phyloP scores from a whole-genome alignment of 1,140 invertebrate genomes.

The Dendrolimus kikuchii region DNA sequence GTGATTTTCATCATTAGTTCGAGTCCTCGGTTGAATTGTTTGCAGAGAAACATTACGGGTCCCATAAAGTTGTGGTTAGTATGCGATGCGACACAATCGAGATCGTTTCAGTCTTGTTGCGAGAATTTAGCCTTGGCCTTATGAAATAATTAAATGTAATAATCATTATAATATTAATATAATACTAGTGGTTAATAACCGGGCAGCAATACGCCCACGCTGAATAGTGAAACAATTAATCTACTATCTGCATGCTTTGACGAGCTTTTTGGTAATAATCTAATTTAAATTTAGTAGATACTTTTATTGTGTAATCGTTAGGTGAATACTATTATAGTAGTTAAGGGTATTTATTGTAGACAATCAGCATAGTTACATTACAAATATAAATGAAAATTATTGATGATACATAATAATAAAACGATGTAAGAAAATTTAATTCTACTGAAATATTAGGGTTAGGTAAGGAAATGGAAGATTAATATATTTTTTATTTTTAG shows the following conservation, averaged over 20 bases:
- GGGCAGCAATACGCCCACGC: constrained; percentile 53
- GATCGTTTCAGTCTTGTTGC: constrained; percentile 60
- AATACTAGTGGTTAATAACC: constrained; percentile 42
- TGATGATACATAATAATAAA: constrained; percentile 61
- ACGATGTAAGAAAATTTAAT: constrained; percentile 56
- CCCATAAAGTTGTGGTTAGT: constrained; percentile 18
- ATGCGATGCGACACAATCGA: constrained; percentile 50
- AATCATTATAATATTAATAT: constrained; percentile 44
- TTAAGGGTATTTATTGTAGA: constrained; percentile 72
- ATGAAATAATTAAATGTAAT: constrained; percentile 69
- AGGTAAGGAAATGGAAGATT: constrained; percentile 60
- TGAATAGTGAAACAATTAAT: constrained; percentile 65
- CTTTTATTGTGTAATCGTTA: constrained; percentile 68
- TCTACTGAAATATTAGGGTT: constrained; percentile 55
- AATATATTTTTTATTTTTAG: constrained; percentile 72
- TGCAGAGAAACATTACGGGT: constrained; percentile 16
- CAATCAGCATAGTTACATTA: constrained; percentile 62
- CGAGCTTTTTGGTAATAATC: constrained; percentile 71
- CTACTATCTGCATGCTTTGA: constrained; percentile 70
- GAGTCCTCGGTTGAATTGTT: constrained; percentile 14
- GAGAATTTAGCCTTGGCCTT: constrained; percentile 72
- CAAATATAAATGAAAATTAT: constrained; percentile 58
- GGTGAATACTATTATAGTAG: constrained; percentile 62
- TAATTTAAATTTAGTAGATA: constrained; percentile 70
- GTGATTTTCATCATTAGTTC: constrained; percentile 18